A percentile compares a stretch with the other conserved stretches of the same genome.
These are phyloP conservation scores for Austrofundulus limnaeus DNA, from an alignment of 2,113 vertebrate species.

Conservation along the genomic window DNA sequence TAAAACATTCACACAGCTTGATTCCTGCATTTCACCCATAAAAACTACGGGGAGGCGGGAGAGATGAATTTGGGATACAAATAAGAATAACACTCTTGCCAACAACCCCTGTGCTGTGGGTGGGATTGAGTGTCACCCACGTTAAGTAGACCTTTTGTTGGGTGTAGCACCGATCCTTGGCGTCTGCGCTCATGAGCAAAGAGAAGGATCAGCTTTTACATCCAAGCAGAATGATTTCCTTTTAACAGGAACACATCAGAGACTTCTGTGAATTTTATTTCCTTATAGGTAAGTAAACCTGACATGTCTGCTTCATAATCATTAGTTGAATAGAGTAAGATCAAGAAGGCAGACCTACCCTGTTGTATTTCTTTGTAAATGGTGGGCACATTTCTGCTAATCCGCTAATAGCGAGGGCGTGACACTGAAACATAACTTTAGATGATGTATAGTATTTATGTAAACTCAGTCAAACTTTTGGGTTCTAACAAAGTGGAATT, in stretches of 20 bases:
- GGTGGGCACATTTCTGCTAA: too few species aligned
- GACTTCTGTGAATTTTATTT: conserved; percentile 1
- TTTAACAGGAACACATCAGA: conserved; percentile 3
- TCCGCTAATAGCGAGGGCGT: too few species aligned
- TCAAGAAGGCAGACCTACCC: neutral
- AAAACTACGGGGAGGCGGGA: too few species aligned
- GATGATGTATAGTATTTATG: too few species aligned
- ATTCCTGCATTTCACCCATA: neutral
- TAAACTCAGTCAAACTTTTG: too few species aligned
- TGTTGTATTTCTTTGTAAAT: too few species aligned
- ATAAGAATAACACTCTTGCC: conserved; percentile 34
- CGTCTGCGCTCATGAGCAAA: conserved; percentile 27
- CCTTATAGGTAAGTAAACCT: conserved; percentile 31
- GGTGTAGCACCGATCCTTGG: conserved; percentile 35
- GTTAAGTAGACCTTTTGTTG: conserved; percentile 54
- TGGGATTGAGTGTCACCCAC: conserved; percentile 65
- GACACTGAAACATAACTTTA: too few species aligned
- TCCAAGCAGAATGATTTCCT: neutral
- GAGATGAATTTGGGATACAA: too few species aligned
- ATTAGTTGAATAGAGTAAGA: neutral
- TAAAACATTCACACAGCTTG: neutral
- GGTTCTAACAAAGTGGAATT: too few species aligned
- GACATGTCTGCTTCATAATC: neutral
- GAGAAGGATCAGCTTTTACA: conserved; percentile 12
- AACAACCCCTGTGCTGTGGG: conserved; percentile 15